Evolutionary conservation across 2,797 vertebrate species (phyloP).

Genomic region (Triplophysa yarkandensis): DNA sequence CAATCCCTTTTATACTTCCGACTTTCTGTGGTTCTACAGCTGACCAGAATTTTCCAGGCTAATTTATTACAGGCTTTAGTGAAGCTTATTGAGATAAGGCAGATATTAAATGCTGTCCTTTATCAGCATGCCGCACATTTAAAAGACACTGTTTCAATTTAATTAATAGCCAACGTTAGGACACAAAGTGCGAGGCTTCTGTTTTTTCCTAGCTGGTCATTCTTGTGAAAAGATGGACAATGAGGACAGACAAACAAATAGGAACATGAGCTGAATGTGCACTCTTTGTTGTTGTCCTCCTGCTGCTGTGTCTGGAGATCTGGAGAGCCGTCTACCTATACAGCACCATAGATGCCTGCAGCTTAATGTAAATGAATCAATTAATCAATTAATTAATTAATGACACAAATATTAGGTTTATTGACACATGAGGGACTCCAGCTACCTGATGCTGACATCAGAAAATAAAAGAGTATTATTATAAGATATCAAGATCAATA

Average conservation of each 20-base stretch:
- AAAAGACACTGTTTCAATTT: constrained; percentile 52
- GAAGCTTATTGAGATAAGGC: constrained; percentile 58
- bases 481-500: not conserved
- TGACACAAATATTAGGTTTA: too few species aligned
- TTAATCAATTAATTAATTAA: too few species aligned
- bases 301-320: not conserved
- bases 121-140: constrained; percentile 58
- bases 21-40: constrained; percentile 13
- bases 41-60: constrained; percentile 24
- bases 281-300: constrained; percentile 20
- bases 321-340: constrained; percentile 5
- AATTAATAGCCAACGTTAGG: constrained; percentile 53
- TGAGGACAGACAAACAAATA: constrained; percentile 8
- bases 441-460: not conserved
- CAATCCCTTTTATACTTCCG: constrained; percentile 1
- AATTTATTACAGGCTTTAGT: constrained; percentile 49
- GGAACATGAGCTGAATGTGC: constrained; percentile 15
- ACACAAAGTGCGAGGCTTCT: constrained; percentile 38
- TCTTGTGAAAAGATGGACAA: constrained; percentile 23
- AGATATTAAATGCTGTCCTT: constrained; percentile 55
- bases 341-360: not conserved
- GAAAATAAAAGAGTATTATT: not conserved
- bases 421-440: not conserved
- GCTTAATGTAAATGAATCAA: too few species aligned
- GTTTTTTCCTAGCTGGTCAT: constrained; percentile 24